Conservation (phyloP, 2,797 vertebrate species). For the Falco naumanni region DNA sequence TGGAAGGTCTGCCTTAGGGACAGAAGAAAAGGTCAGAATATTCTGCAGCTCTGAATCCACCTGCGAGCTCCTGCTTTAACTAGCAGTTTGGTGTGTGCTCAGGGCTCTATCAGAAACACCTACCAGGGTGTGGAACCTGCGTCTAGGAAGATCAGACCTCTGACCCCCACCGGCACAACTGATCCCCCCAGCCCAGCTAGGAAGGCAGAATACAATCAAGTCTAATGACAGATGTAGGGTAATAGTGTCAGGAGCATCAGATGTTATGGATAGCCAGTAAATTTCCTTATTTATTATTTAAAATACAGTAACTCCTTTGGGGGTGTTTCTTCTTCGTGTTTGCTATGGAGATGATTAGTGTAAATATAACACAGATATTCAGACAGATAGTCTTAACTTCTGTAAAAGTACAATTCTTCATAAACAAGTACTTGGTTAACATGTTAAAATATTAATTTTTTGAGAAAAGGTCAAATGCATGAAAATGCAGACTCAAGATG, state of each 20-base stretch:
- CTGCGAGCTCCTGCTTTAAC: background rate
- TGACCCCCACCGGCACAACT: background rate
- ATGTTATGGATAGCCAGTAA: background rate
- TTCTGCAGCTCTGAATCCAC: background rate
- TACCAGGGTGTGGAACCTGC: background rate
- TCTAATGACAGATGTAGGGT: background rate
- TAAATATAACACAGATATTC: background rate
- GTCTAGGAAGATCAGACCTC: background rate
- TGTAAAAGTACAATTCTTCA: background rate
- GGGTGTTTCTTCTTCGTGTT: background rate
- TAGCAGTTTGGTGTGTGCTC: background rate
- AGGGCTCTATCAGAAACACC: background rate
- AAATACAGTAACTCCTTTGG: background rate
- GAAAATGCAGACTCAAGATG: background rate
- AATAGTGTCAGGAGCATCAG: background rate
- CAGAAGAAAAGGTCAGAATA: background rate
- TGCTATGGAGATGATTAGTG: background rate
- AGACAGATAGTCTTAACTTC: background rate
- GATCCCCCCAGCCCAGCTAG: background rate
- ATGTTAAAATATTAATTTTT: background rate
- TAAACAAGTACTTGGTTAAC: background rate
- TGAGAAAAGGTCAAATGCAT: background rate
- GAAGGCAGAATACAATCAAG: background rate
- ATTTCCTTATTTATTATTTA: background rate
- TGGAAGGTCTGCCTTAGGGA: background rate